phyloP scores from a whole-genome alignment of 2,888 invertebrate genomes.

The Lasioglossum vierecki region DNA sequence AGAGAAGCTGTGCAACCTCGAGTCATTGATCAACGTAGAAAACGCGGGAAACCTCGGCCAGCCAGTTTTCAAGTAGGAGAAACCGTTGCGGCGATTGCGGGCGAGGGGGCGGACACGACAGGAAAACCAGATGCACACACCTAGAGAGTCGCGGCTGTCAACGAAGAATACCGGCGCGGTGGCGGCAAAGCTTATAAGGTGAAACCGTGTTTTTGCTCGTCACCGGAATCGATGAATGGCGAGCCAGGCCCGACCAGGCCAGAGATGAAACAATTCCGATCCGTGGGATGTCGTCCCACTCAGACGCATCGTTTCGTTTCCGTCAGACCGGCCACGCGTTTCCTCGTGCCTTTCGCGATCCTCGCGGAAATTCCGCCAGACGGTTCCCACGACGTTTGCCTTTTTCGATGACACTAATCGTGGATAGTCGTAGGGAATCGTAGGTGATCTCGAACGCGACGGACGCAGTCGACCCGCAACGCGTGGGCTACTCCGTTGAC shows the following conservation, averaged over 20 bases:
- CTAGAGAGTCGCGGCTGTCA: conserved; percentile 6
- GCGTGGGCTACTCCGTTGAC: conserved; percentile 46
- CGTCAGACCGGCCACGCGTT: conserved; percentile 24
- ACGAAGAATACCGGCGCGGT: conserved; percentile 32
- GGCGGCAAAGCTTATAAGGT: conserved; percentile 65
- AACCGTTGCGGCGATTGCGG: not conserved
- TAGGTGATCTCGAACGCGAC: not conserved
- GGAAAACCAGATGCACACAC: not conserved
- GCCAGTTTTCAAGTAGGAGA: conserved; percentile 24
- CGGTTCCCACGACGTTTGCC: conserved; percentile 54
- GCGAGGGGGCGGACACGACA: not conserved
- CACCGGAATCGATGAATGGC: conserved; percentile 75
- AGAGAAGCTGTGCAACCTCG: conserved; percentile 57
- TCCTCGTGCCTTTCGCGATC: conserved; percentile 26
- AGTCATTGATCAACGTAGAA: conserved; percentile 77
- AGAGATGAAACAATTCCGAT: conserved; percentile 18
- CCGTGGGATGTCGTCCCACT: conserved; percentile 76
- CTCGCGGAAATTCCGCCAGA: conserved; percentile 34
- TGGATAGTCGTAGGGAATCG: not conserved
- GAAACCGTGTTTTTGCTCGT: conserved; percentile 72
- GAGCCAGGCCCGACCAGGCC: conserved; percentile 22
- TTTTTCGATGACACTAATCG: conserved; percentile 20
- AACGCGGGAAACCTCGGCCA: conserved; percentile 71
- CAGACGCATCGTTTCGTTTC: conserved; percentile 67
- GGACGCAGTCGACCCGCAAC: conserved; percentile 20